Evolutionary conservation across 2,797 vertebrate genomes (phyloP).

Genomic region (Amblyopsis hoosieri): DNA sequence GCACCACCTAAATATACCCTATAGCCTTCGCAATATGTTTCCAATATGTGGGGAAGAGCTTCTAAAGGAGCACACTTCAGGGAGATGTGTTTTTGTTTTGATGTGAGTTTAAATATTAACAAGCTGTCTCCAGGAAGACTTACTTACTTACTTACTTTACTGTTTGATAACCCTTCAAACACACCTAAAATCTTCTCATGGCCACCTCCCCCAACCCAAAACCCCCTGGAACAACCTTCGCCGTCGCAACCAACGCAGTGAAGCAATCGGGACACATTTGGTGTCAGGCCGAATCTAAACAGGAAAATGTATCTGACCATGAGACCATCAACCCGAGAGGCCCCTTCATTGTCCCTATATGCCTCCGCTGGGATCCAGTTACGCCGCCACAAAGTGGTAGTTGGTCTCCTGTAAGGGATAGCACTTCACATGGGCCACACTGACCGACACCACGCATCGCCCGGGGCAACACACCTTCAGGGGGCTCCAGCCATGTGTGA

Average conservation of each 20-base stretch:
- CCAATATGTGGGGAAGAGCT: too few species aligned
- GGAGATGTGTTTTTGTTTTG: too few species aligned
- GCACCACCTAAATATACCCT: too few species aligned
- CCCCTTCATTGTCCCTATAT: slow-evolving; percentile 67
- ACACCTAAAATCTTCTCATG: neutral
- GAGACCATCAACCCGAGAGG: slow-evolving; percentile 71
- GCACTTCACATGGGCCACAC: slow-evolving; percentile 57
- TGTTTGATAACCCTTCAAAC: neutral
- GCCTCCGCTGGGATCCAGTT: slow-evolving; percentile 73
- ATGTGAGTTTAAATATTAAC: too few species aligned
- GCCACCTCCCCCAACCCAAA: too few species aligned
- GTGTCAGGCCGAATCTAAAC: slow-evolving; percentile 37
- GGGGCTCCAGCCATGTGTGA: slow-evolving; percentile 56
- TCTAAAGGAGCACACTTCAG: too few species aligned
- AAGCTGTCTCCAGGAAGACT: too few species aligned
- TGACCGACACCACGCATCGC: slow-evolving; percentile 65
- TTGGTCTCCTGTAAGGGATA: slow-evolving; percentile 76
- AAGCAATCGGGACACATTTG: slow-evolving; percentile 26
- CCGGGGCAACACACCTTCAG: slow-evolving; percentile 66
- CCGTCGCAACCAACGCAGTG: too few species aligned
- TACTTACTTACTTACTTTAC: neutral
- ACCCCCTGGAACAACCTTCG: too few species aligned
- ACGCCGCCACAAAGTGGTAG: slow-evolving; percentile 72
- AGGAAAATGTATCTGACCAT: slow-evolving; percentile 71
- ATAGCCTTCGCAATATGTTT: too few species aligned